Evolutionary conservation across 2,113 vertebrate species (phyloP), one percentile per base, ranked within the genome.

Genomic region (Emydura subglobosa): DNA sequence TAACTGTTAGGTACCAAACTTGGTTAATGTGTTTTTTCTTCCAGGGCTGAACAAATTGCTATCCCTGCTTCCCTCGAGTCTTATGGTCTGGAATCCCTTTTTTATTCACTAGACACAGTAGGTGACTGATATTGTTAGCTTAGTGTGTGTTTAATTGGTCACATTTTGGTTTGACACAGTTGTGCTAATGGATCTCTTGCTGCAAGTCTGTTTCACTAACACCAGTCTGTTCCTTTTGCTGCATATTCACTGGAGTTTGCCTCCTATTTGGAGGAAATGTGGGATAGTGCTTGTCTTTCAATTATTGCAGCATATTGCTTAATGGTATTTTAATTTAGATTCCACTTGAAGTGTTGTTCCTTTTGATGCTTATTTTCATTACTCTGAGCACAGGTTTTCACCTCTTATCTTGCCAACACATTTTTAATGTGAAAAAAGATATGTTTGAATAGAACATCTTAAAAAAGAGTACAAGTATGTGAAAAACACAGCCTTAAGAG

Each of bases 361-460:
- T 94, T 49, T 44, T 72, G 74, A 79, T 87, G 17, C 47, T 93
- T 87, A 74, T 50, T 97, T 93, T 79, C 93, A 22, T 85, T 88
- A 51, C 17, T 95, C 78, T 31, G 91, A 94, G 92, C 89, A 83
- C 54, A 95, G 86, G 91, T 84, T 90, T 96, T 93, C 93, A 88
- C 83, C 87, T 95, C 89, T 96, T 91, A 95, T 87, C 94, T 94
- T 89, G 90, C 89, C 93, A 86, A 74, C 53, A 76, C 51, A 76
- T 81, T 91, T 91, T 81, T 57, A 39, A 57, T 25, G 76, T 49
- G 53, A 68, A 54, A 39, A 31, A 24, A 7, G 22, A 39, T 4
- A 5, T 78, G 57, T 92, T 96, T 90, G 91, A 94, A 95, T 92
- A 95, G 91, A 96, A 79, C 86, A 68, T 93, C 83, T 93, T 83